Percentiles rank a stretch among this genome's conserved stretches.
Evolutionary conservation across 1,140 invertebrate species (phyloP).

Genomic region (Apis dorsata): DNA sequence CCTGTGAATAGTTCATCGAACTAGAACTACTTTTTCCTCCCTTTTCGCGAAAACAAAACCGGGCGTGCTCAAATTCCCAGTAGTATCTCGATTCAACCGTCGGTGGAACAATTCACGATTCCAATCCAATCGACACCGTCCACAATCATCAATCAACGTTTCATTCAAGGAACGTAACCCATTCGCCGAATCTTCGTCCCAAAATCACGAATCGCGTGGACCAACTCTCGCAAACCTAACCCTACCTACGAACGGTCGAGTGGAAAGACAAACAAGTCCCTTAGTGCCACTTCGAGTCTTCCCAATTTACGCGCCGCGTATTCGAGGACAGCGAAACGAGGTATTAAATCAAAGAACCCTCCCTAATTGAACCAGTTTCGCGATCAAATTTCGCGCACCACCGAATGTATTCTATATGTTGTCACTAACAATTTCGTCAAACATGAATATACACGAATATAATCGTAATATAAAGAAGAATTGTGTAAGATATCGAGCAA

Average conservation of each 20-base stretch:
- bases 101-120: neutral
- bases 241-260: neutral
- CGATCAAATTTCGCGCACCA: too few species aligned
- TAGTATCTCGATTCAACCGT: neutral
- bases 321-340: neutral
- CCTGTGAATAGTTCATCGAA: neutral
- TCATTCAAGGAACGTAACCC: slow-evolving; percentile 13
- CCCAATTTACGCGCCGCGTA: neutral
- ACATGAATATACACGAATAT: too few species aligned
- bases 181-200: neutral
- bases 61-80: neutral
- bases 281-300: neutral
- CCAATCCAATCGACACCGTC: neutral
- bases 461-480: too few species aligned
- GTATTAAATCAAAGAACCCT: neutral
- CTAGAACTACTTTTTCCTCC: neutral
- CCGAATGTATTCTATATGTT: too few species aligned
- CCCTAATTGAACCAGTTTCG: too few species aligned
- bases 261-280: neutral
- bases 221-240: neutral
- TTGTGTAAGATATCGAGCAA: too few species aligned
- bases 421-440: too few species aligned
- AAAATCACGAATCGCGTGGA: neutral
- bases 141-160: slow-evolving; percentile 18
- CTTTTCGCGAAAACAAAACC: neutral